Base-by-base conservation (phyloP, 2,888 invertebrate genomes). In the Xestobium rufovillosum region DNA sequence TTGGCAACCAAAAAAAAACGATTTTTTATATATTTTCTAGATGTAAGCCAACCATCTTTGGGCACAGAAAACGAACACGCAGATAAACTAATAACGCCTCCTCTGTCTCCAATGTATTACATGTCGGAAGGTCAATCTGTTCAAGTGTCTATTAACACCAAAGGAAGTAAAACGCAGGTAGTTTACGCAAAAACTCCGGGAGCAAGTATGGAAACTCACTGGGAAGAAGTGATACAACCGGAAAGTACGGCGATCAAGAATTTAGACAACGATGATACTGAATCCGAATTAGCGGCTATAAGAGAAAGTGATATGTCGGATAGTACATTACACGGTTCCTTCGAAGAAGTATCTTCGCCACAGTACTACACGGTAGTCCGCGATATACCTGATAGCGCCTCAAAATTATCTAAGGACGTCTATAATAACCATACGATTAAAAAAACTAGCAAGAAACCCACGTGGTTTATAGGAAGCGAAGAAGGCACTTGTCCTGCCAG, bases 231-330 rank as follows among this genome's bases (percentile, higher is more conserved):
- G 8, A 67, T 69, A 25, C 56, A 55, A 38, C 50, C 55, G 3
- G 61, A 61, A 14, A 61, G 58, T 43, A 57, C 51, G 42, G 53
- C 49, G 44, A 51, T 56, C 4, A 53, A 49, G 40, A 43, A 44
- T 4, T 10, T 34, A 13, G 87, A 87, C 60, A 83, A 80, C 43
- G 89, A 90, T 62, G 88, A 88, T 47, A 83, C 84, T 2, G 90
- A 91, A 65, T 87, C 87, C 35, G 90, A 90, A 63, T 67, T 91
- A 51, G 87, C 87, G 40, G 88, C 86, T 38, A 90, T 90, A 57
- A 89, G 89, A 9, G 90, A 91, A 69, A 88, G 87, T 60, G 85
- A 88, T 65, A 79, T 84, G 57, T 88, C 85, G 10, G 87, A 87
- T 57, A 86, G 85, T 54, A 87, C 86, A 2, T 72, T 86, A 11